Evolutionary conservation across 2,113 vertebrate genomes (phyloP), one percentile per base, ranked within the genome.

Genomic region (Lipotes vexillifer): DNA sequence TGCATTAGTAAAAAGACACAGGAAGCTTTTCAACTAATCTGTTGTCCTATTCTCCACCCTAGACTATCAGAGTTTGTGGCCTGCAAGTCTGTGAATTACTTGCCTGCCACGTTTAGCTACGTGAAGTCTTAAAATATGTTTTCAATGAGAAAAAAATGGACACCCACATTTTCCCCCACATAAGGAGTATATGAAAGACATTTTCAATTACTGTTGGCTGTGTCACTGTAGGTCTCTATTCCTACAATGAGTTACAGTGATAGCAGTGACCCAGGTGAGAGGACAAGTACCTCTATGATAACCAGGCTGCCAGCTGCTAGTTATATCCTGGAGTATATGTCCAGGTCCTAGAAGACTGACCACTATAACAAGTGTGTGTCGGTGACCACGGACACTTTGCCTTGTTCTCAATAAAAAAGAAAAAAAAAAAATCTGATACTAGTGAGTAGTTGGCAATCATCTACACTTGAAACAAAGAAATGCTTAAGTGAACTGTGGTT

Each of bases 1-100:
- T 80, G 75, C 82, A 93, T 97, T 97, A 97, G 72, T 82, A 46
- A 90, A 78, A 92, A 61, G 77, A 94, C 44, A 44, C 38, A 18
- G 31, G 52, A 97, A 89, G 57, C 21, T 92, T 95, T 97, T 59
- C 78, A 15, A 44, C n/a, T 36, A 83, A 93, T 29, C 31, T 74
- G 25, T 49, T 86, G 78, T 69, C 17, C 11, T 46, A 6, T 38
- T 78, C 27, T 74, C 71, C 11, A 55, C 33, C 6, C 17, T 66
- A 5, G 3, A 10, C 31, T 88, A 55, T 61, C 77, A 80, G 61
- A 90, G 36, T 71, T 49, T 55, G 18, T 66, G 36, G 25, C 66
- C 41, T 38, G 33, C 65, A 41, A 5, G 65, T 88, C 27, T 92
- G 33, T 75, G n/a, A 95, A 66, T 89, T 68, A 74, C 11, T 27